Evolutionary conservation across 2,113 vertebrate species (phyloP), one percentile per base, ranked within the genome.

Genomic region (Sakesphorus luctuosus): DNA sequence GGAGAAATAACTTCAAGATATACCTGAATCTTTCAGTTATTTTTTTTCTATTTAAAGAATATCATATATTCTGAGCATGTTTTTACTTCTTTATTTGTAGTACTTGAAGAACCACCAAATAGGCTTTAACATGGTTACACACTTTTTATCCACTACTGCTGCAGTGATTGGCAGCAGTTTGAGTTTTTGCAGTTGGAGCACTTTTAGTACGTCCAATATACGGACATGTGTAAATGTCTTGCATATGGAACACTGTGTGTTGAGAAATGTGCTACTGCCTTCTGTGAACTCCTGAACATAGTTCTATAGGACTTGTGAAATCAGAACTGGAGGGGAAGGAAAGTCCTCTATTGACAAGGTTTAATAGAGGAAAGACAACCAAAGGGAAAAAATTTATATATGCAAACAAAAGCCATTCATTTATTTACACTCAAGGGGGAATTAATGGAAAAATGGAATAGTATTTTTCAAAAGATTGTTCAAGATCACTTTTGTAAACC

Each of bases 1-100:
- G 63, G 74, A 87, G 69, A 91, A 92, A 77, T 90, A 95, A 84
- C 79, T 84, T 90, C 58, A 90, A 86, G 90, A 71, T 9, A 16
- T 46, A 66, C 35, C 14, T 82, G 44, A 40, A 55, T 71, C 44
- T 91, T 90, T 55, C 31, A 31, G 13, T 36, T 33, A 0, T 8
- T 9, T 59, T 31, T 36, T 56, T 65, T 29, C 5, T 44, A 31
- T 49, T 25, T 47, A 53, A 58, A 38, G 16, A 19, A 4, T 40
- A 21, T 36, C 63, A 24, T 73, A 69, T 63, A 91, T 82, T 58
- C 13, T 36, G n/a, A 62, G 43, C 15, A 65, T 18, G 5, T 31
- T 72, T 94, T 82, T 75, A 43, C 14, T 78, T 46, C 4, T 75
- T 75, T 44, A 59, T 49, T 79, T 95, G 13, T 36, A 46, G 26